Base-by-base conservation (phyloP, 2,888 invertebrate species). In the Myopa testacea region DNA sequence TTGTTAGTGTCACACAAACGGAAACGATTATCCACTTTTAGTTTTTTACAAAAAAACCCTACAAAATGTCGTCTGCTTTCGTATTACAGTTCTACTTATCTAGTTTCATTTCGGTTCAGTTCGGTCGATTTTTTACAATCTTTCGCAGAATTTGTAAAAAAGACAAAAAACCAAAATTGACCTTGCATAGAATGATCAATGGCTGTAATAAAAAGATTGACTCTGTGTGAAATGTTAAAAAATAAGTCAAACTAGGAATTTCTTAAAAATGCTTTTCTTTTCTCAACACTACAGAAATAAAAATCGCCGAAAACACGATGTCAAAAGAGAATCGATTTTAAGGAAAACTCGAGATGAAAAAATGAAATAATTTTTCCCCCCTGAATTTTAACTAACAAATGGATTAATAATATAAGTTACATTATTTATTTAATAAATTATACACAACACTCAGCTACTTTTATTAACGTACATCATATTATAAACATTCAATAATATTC, bases 71-170 rank as follows among this genome's bases (percentile, higher is more conserved):
- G 85, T 83, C 83, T 85, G 85, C 85, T 84, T 85, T 82, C 84
- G 86, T 85, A 86, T 85, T 84, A 85, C 84, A 86, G 86, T 85
- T 85, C 85, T 85, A 85, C 85, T 85, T 86, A 77, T 85, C 85
- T 84, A 84, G 86, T 81, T 81, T 81, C 69, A 78, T 73, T 78
- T 80, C 81, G 71, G 58, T 80, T 78, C 72, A 78, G 73, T 77
- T 79, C 79, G 26, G 19, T 84, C 80, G 34, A 45, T n/a, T 65
- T 65, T 65, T 65, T 52, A 38, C 52, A 60, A 14, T 52, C 8
- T 78, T 85, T 85, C 85, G 83, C 80, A 52, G 85, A 86, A 85
- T 82, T 86, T 82, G 81, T 81, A 81, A 84, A 84, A 70, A 75
- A 77, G 16, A 63, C 69, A 45, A 45, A 45, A 10, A 45, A 45